Conservation (phyloP, 2,113 vertebrate species). For the Oceanites oceanicus region DNA sequence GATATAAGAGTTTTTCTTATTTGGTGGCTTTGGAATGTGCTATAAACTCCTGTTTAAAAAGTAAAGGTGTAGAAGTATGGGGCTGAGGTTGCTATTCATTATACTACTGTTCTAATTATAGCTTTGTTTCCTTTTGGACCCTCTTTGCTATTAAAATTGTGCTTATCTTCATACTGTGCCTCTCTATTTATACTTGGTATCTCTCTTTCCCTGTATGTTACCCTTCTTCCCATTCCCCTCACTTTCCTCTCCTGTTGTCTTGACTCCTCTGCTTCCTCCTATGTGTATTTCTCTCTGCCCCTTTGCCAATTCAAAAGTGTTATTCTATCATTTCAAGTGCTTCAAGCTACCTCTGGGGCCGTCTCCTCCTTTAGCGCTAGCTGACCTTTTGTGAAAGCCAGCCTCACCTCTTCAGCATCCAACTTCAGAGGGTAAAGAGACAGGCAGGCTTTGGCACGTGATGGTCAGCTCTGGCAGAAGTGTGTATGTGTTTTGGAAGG, state of each 20-base stretch:
- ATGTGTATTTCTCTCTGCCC: not conserved
- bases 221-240: not conserved
- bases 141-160: not conserved
- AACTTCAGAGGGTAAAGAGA: not conserved
- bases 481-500: not conserved
- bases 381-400: constrained; percentile 45
- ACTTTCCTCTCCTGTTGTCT: not conserved
- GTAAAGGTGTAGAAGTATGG: not conserved
- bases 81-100: not conserved
- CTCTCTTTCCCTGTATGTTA: not conserved
- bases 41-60: not conserved
- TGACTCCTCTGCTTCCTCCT: not conserved
- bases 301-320: not conserved
- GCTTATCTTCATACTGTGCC: not conserved
- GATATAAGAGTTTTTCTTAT: not conserved
- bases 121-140: not conserved
- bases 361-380: not conserved
- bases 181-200: not conserved
- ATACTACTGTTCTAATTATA: not conserved
- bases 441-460: not conserved
- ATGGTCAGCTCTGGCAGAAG: not conserved
- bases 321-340: not conserved
- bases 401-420: not conserved
- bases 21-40: not conserved
- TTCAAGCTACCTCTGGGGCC: constrained; percentile 2